Evolutionary conservation across 2,888 invertebrate genomes (phyloP), one percentile per base, ranked within the genome.

Genomic region (Nomada ferruginata): DNA sequence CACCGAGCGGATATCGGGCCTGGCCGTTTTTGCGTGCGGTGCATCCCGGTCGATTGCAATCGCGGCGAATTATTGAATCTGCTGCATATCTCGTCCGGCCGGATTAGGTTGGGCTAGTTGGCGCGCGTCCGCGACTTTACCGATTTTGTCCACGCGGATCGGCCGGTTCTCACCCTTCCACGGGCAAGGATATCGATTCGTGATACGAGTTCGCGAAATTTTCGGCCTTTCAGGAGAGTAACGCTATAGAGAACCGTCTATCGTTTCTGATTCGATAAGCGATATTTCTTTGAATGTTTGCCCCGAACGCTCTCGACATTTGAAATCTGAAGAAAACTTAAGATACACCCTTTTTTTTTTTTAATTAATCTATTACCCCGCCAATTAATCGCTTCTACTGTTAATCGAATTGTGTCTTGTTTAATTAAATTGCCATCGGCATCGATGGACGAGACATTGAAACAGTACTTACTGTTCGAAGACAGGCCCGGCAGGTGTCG

Each of bases 1-100:
- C 90, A 89, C 89, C 89, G 87, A 87, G 82, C 90, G 90, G 89
- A 91, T 91, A 91, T 91, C 90, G 90, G 86, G 87, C 87, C 88
- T 86, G 89, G 83, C 89, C 90, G 88, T 91, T 92, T 92, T 92
- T 90, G 89, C 89, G 88, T 90, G 92, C 88, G 89, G 90, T 88
- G 90, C 88, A 88, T 87, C 88, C 87, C 88, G 85, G 84, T 90
- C 91, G 90, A 91, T 91, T 90, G 90, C 92, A 91, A 92, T 92
- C 90, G 90, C 86, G 90, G 90, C 90, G 90, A 92, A 92, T 92
- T 92, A 93, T 93, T 92, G 92, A 92, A 93, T 92, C 89, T 89
- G 86, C 88, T 87, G 86, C 91, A 91, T 71, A 71, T 90, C 90
- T 90, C 86, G 88, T 88, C 87, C 85, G 83, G 81, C 86, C 86